phyloP scores from a whole-genome alignment of 2,888 invertebrate species.

The Nomada hirtipes region DNA sequence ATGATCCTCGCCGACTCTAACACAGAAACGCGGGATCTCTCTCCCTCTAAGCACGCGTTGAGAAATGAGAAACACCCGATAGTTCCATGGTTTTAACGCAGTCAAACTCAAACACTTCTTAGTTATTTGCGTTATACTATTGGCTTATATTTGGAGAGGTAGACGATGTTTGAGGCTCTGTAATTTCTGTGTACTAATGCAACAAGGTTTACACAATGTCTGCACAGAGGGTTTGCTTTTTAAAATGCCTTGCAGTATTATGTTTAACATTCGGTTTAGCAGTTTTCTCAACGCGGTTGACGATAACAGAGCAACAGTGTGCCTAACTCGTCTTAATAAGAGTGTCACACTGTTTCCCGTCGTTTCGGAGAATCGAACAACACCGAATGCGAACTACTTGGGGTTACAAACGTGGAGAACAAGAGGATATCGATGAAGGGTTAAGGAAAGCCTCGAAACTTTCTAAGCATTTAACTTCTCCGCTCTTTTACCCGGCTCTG shows the following conservation, averaged over 20 bases:
- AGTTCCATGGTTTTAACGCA: conserved; percentile 1
- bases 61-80: not conserved
- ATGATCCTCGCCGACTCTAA: conserved; percentile 24
- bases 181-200: too few relatives aligned
- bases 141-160: not conserved
- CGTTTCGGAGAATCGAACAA: not conserved
- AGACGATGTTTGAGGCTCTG: not conserved
- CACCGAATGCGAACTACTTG: conserved; percentile 35
- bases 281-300: not conserved
- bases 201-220: too few relatives aligned
- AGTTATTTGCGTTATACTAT: not conserved
- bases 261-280: too few relatives aligned
- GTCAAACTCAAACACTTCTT: not conserved
- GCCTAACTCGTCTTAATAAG: conserved; percentile 8
- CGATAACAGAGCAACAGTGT: not conserved
- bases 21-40: not conserved
- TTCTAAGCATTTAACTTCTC: conserved; percentile 59
- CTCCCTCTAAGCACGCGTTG: not conserved
- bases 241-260: not conserved
- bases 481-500: not conserved
- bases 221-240: not conserved
- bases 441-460: conserved; percentile 37
- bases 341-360: not conserved
- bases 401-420: conserved; percentile 22
- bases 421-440: conserved; percentile 7